Evolutionary conservation across 2,797 vertebrate genomes (phyloP).

Genomic region (Stomatorhinus walkeri): DNA sequence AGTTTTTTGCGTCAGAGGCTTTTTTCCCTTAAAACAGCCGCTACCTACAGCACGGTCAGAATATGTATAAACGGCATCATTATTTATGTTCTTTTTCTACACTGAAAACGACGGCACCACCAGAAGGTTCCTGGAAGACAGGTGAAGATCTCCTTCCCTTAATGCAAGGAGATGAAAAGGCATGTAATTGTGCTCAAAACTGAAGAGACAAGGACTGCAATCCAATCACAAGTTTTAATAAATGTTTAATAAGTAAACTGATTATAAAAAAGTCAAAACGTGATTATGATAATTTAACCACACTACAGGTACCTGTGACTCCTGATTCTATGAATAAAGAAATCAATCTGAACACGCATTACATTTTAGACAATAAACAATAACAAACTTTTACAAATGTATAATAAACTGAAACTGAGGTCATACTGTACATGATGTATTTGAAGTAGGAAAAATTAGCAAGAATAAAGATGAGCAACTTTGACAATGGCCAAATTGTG

Average conservation of each 20-base stretch:
- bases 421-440: neutral
- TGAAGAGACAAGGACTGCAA: neutral
- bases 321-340: neutral
- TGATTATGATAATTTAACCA: neutral
- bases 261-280: neutral
- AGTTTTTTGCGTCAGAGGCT: neutral
- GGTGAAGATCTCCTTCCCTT: neutral
- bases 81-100: neutral
- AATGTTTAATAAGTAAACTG: neutral
- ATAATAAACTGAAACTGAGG: neutral
- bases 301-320: neutral
- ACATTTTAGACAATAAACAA: neutral
- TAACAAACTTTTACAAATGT: neutral
- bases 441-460: neutral
- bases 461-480: neutral
- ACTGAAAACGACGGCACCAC: neutral
- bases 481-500: neutral
- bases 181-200: neutral
- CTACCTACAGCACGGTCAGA: neutral
- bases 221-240: neutral
- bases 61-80: neutral
- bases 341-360: neutral
- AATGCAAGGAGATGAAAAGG: neutral
- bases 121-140: neutral
- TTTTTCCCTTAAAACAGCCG: neutral